Conservation (phyloP, 2,797 vertebrate genomes). For the Siniperca obscura region DNA sequence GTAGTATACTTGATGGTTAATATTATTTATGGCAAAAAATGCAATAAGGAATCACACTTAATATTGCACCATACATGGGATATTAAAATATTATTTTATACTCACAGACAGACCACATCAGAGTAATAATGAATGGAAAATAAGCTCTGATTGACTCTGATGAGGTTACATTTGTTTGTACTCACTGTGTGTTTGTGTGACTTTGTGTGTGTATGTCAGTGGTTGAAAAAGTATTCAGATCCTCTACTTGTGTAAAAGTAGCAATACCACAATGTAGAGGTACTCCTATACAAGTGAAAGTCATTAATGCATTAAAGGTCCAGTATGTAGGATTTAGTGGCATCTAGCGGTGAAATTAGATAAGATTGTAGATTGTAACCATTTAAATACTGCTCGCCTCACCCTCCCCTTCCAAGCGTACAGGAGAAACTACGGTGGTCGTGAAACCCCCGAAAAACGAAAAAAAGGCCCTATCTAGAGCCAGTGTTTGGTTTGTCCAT, state of each 20-base stretch:
- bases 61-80: neutral
- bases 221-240: slow-evolving; percentile 1
- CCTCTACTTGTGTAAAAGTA: neutral
- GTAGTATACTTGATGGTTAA: neutral
- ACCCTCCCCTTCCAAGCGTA: no score
- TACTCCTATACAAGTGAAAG: neutral
- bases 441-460: no score
- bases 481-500: no score
- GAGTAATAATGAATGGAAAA: slow-evolving; percentile 14
- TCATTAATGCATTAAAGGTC: no score
- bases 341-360: no score
- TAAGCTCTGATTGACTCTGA: slow-evolving; percentile 13
- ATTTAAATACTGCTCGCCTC: no score
- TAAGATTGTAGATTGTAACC: no score
- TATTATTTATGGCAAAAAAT: slow-evolving; percentile 1
- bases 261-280: neutral
- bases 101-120: slow-evolving; percentile 25
- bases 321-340: no score
- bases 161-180: slow-evolving; percentile 6
- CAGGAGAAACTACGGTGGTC: no score
- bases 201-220: neutral
- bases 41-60: neutral
- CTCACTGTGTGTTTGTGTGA: slow-evolving; percentile 8
- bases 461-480: no score
- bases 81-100: neutral